Conservation (phyloP, 2,113 vertebrate species). For the Tragelaphus buxtoni region DNA sequence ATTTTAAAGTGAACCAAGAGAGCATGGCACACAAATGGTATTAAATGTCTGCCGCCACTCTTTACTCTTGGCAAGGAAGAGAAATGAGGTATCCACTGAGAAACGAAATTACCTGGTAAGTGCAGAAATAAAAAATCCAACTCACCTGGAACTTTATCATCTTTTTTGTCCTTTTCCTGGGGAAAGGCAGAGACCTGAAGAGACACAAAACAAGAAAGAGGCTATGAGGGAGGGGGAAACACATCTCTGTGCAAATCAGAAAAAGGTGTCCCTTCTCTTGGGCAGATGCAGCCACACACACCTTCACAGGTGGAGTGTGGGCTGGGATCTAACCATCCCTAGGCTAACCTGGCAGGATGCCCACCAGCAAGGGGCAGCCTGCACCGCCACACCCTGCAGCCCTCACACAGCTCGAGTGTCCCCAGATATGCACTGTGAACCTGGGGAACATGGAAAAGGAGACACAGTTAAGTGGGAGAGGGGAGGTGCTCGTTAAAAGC, state of each 20-base stretch:
- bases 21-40: background rate
- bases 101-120: background rate
- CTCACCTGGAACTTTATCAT: conserved; percentile 62
- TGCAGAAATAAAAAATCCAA: background rate
- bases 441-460: background rate
- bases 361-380: rapidly evolving
- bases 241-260: background rate
- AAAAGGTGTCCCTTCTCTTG: background rate
- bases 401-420: background rate
- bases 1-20: background rate
- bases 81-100: background rate
- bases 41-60: background rate
- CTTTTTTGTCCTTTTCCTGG: background rate
- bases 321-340: background rate
- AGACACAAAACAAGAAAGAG: background rate
- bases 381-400: background rate
- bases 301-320: rapidly evolving
- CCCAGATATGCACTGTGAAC: background rate
- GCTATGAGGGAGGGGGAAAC: background rate
- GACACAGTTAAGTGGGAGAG: background rate
- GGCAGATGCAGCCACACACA: background rate
- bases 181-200: conserved; percentile 35
- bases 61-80: background rate
- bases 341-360: background rate
- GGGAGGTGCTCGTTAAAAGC: background rate